Conservation (phyloP, 2,797 vertebrate species). For the Sphaeramia orbicularis region DNA sequence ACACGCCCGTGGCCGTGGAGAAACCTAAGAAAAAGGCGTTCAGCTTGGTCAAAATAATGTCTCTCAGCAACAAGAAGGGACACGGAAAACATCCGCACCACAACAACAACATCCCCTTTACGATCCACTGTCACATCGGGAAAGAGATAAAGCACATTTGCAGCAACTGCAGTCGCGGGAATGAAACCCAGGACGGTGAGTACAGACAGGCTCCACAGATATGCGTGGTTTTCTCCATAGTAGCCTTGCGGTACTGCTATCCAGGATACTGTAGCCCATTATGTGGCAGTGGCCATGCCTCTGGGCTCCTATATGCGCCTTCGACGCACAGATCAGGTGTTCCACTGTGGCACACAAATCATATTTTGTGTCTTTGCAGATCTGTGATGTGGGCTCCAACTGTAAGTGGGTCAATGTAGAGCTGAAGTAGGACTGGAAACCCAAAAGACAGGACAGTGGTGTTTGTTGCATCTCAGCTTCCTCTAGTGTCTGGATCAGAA, state of each 20-base stretch:
- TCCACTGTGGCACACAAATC: not conserved
- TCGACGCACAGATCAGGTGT: not conserved
- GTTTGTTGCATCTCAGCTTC: constrained; percentile 6
- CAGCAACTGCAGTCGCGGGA: constrained; percentile 98
- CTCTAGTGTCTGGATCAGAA: constrained; percentile 51
- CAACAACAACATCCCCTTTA: constrained; percentile 94
- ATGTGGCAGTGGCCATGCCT: constrained; percentile 8
- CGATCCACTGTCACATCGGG: constrained; percentile 96
- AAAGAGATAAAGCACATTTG: constrained; percentile 99
- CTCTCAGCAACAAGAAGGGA: constrained; percentile 88
- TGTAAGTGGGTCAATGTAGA: not conserved
- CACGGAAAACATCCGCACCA: constrained; percentile 77
- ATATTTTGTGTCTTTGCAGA: not conserved
- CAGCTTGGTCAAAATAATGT: constrained; percentile 94
- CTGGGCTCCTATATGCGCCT: constrained; percentile 2
- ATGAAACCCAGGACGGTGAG: constrained; percentile 95
- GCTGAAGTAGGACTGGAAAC: not conserved
- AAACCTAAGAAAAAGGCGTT: constrained; percentile 92
- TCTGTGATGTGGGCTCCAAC: not conserved
- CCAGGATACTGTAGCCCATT: constrained; percentile 12
- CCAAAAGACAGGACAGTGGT: constrained; percentile 1
- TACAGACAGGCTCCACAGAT: constrained; percentile 39
- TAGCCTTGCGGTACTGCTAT: constrained; percentile 45
- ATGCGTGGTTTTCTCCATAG: constrained; percentile 44
- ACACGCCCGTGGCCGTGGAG: constrained; percentile 84